Percentiles rank a stretch among this genome's conserved stretches.
Conservation (phyloP, 2,797 vertebrate genomes). For the Schizopygopsis malacanthus region DNA sequence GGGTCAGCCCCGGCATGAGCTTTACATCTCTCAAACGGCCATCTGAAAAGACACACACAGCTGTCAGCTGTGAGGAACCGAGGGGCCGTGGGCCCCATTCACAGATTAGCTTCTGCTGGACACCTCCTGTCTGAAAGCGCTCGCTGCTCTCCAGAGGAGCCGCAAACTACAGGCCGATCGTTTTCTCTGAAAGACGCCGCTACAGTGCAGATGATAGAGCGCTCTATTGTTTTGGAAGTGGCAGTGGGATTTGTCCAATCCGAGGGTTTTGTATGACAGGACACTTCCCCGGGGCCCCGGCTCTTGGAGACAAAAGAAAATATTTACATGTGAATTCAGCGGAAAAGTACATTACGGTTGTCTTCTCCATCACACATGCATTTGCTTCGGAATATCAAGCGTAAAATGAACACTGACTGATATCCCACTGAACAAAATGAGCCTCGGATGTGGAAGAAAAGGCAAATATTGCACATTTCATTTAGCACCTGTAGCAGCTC, state of each 20-base stretch:
- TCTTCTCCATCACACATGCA: slow-evolving; percentile 37
- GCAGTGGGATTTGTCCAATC: slow-evolving; percentile 54
- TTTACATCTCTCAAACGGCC: slow-evolving; percentile 63
- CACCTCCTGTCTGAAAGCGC: slow-evolving; percentile 56
- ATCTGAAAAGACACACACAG: slow-evolving; percentile 71
- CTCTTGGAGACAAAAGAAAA: slow-evolving; percentile 58
- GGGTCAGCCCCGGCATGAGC: slow-evolving; percentile 36
- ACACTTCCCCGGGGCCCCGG: slow-evolving; percentile 55
- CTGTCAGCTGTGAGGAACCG: slow-evolving; percentile 71
- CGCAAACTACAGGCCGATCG: slow-evolving; percentile 38
- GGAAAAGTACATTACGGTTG: slow-evolving; percentile 53
- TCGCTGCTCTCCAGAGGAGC: slow-evolving; percentile 65
- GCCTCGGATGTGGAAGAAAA: slow-evolving; percentile 15
- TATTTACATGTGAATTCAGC: slow-evolving; percentile 65
- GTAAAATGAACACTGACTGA: slow-evolving; percentile 41
- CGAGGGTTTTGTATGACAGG: slow-evolving; percentile 58
- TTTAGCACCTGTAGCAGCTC: slow-evolving; percentile 1
- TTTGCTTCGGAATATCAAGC: slow-evolving; percentile 33
- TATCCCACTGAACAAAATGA: slow-evolving; percentile 25
- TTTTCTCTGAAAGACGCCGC: slow-evolving; percentile 30
- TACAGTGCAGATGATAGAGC: slow-evolving; percentile 46
- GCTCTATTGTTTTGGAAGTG: slow-evolving; percentile 58
- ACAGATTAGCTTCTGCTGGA: slow-evolving; percentile 64
- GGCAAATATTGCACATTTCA: slow-evolving; percentile 5
- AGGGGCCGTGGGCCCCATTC: slow-evolving; percentile 69